Percentiles rank a stretch among this genome's conserved stretches.
phyloP scores from a whole-genome alignment of 2,113 vertebrate species.

The Elachura formosa region DNA sequence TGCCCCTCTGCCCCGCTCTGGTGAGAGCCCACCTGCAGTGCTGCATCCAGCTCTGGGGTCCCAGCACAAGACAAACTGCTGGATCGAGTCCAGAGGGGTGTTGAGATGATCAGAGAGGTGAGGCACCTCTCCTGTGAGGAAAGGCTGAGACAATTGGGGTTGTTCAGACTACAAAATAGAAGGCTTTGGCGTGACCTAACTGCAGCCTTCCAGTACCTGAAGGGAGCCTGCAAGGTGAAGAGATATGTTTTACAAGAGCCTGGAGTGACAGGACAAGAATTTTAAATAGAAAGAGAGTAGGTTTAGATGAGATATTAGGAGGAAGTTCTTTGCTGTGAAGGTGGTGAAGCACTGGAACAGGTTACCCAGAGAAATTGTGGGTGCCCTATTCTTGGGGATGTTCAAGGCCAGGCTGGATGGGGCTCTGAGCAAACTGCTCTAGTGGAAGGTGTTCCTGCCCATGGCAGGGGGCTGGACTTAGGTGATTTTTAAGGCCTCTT shows the following conservation, averaged over 20 bases:
- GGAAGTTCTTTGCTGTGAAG: not conserved
- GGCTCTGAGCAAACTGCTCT: not conserved
- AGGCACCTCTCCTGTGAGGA: not conserved
- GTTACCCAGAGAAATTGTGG: not conserved
- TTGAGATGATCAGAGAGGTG: not conserved
- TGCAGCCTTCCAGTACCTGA: not conserved
- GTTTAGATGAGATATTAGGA: not conserved
- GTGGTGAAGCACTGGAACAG: not conserved
- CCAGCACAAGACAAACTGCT: not conserved
- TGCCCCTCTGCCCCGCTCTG: not conserved
- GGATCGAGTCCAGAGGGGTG: rapidly evolving
- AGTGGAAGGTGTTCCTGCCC: not conserved
- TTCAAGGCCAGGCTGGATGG: not conserved
- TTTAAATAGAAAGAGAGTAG: not conserved
- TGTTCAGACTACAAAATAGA: not conserved
- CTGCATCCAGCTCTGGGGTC: not conserved
- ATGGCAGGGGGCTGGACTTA: not conserved
- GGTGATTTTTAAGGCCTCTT: not conserved
- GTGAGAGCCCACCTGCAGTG: not conserved
- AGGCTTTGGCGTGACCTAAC: not conserved
- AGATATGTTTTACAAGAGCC: not conserved
- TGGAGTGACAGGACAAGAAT: not conserved
- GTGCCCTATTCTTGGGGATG: rapidly evolving
- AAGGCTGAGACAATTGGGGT: not conserved
- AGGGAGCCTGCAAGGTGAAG: not conserved